These are phyloP conservation scores for Grallaria varia DNA, from an alignment of 2,113 vertebrate species.

Conservation along the genomic window DNA sequence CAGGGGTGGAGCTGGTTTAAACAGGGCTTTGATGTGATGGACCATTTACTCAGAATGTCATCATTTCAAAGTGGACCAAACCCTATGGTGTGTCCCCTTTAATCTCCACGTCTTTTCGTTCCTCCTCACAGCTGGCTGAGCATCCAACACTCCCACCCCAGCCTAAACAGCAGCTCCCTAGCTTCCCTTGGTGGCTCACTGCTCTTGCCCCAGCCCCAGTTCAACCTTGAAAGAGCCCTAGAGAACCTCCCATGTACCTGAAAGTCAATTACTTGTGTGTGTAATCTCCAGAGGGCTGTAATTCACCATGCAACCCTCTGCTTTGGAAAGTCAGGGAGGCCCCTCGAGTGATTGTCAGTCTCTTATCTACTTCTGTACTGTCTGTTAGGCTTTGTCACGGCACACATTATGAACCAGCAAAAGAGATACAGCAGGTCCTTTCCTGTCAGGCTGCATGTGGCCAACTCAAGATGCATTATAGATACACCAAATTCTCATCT, in stretches of 20 bases:
- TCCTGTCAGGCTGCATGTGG: constrained; percentile 18
- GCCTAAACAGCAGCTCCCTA: background rate
- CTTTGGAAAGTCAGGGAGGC: background rate
- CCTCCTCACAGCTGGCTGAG: background rate
- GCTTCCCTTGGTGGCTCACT: background rate
- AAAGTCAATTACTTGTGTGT: background rate
- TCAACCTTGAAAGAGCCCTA: background rate
- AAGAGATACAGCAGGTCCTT: constrained; percentile 19
- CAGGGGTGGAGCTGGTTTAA: background rate
- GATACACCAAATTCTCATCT: constrained; percentile 31
- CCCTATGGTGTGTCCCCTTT: background rate
- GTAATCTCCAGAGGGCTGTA: background rate
- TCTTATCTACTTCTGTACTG: constrained; percentile 22
- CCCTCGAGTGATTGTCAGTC: background rate
- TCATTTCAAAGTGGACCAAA: background rate
- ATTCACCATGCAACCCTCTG: background rate
- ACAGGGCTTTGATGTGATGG: background rate
- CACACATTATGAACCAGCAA: background rate
- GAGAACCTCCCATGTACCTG: background rate
- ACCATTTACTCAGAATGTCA: background rate
- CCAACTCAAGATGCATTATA: constrained; percentile 17
- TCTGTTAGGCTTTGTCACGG: background rate
- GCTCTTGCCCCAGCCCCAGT: background rate
- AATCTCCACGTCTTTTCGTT: background rate
- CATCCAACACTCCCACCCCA: background rate